These are phyloP conservation scores for Seriola aureovittata DNA, from an alignment of 2,113 vertebrate species.

Conservation along the genomic window DNA sequence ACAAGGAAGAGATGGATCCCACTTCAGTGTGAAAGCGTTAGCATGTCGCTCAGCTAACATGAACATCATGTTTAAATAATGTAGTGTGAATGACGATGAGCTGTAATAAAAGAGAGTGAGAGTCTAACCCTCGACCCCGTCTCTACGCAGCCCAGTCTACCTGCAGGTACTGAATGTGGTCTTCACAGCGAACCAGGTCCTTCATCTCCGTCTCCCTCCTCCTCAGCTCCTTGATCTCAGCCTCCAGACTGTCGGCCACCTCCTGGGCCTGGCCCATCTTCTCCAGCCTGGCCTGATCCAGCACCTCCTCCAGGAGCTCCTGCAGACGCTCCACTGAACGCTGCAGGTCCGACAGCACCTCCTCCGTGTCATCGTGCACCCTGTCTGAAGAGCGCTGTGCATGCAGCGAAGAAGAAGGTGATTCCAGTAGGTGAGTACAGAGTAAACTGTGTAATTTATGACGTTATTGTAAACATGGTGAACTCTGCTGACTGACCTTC, in stretches of 20 bases:
- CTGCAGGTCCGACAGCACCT: constrained; percentile 77
- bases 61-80: no score
- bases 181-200: constrained; percentile 77
- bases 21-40: no score
- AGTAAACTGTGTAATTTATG: not conserved
- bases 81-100: no score
- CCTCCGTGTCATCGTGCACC: constrained; percentile 68
- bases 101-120: no score
- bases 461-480: not conserved
- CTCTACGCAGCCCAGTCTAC: constrained; percentile 48
- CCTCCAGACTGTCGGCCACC: constrained; percentile 73
- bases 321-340: constrained; percentile 80
- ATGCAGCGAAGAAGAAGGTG: not conserved
- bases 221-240: constrained; percentile 77
- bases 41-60: no score
- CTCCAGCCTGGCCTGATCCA: constrained; percentile 77
- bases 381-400: constrained; percentile 71
- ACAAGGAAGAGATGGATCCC: no score
- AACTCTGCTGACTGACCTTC: constrained; percentile 71
- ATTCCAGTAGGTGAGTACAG: no score
- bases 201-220: constrained; percentile 79
- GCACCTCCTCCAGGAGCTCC: constrained; percentile 79
- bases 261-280: constrained; percentile 82
- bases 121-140: no score
- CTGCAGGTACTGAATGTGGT: constrained; percentile 84